These are phyloP conservation scores for Microctenopoma steveboyesi DNA, from an alignment of 2,797 vertebrate species.

Conservation along the genomic window DNA sequence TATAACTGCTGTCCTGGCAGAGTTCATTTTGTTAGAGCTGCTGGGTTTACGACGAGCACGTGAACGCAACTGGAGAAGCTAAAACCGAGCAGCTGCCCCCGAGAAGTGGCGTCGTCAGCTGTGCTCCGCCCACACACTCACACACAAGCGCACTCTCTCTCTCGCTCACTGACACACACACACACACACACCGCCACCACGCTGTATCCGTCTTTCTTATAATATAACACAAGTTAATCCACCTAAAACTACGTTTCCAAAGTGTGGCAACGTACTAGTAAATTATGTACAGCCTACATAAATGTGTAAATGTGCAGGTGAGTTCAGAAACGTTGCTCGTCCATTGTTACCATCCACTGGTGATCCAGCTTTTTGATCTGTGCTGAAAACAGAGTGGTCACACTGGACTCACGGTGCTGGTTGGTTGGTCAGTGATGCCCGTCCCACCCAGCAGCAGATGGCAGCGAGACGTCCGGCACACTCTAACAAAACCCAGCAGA, in stretches of 20 bases:
- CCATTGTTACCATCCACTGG: background rate
- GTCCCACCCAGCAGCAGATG: conserved; percentile 55
- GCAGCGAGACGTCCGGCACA: conserved; percentile 53
- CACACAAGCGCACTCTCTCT: conserved; percentile 4
- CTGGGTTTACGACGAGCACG: conserved; percentile 27
- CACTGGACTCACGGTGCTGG: conserved; percentile 6
- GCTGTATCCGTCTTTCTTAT: background rate
- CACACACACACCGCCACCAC: background rate
- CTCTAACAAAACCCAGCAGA: conserved; percentile 54
- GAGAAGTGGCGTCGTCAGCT: conserved; percentile 48
- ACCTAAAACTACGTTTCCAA: conserved; percentile 11
- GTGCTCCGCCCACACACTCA: conserved; percentile 55
- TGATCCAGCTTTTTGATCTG: background rate
- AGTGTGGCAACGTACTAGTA: background rate
- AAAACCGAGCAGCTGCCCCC: conserved; percentile 75
- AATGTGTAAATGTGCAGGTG: too few species aligned
- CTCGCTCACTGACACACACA: background rate
- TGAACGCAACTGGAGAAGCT: conserved; percentile 69
- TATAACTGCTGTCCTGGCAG: background rate
- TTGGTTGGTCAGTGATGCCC: conserved; percentile 15
- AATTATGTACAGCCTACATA: too few species aligned
- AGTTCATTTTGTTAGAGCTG: background rate
- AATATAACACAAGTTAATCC: background rate
- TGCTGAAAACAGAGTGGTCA: background rate
- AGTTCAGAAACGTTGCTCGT: background rate